phyloP scores from a whole-genome alignment of 2,797 vertebrate genomes.

The Amblyraja radiata region DNA sequence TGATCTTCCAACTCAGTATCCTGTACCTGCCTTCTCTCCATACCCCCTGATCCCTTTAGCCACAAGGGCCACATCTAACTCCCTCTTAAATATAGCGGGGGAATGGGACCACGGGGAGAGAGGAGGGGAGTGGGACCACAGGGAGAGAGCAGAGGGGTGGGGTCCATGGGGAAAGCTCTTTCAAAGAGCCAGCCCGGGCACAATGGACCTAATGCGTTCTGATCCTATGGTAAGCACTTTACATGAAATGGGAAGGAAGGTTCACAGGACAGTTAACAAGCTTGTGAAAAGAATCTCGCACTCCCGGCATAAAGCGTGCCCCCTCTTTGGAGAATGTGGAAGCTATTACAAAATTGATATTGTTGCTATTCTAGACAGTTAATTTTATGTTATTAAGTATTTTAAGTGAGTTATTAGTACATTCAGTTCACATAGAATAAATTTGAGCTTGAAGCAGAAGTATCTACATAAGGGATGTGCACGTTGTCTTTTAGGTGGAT shows the following conservation, averaged over 20 bases:
- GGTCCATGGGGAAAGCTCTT: not conserved
- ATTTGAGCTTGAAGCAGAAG: not conserved
- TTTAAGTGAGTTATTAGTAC: conserved; percentile 20
- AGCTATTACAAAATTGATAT: not conserved
- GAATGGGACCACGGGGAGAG: too few relatives aligned
- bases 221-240: not conserved
- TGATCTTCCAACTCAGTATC: too few relatives aligned
- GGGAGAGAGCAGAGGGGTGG: not conserved
- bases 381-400: conserved; percentile 28
- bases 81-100: too few relatives aligned
- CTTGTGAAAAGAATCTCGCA: not conserved
- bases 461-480: conserved; percentile 16
- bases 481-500: conserved; percentile 30
- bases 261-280: not conserved
- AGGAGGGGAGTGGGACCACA: too few relatives aligned
- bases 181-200: not conserved
- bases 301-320: not conserved
- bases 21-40: too few relatives aligned
- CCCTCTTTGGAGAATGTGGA: not conserved
- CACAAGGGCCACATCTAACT: too few relatives aligned
- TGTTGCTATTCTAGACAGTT: not conserved
- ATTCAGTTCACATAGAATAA: not conserved
- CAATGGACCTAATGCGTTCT: not conserved
- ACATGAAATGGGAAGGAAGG: not conserved
- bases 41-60: too few relatives aligned